phyloP scores from a whole-genome alignment of 2,888 invertebrate species.

The Suillia variegata region DNA sequence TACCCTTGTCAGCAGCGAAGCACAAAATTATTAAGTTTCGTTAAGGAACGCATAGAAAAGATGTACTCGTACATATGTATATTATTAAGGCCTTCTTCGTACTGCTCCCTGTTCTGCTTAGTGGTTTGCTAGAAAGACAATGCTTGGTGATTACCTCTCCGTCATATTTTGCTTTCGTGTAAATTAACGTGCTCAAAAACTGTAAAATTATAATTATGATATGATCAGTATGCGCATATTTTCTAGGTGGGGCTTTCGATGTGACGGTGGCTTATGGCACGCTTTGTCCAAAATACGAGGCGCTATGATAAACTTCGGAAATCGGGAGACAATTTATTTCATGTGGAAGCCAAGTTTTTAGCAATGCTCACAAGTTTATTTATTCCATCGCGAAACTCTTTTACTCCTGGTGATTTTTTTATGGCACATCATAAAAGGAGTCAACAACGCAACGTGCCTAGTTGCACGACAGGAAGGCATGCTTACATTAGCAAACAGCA shows the following conservation, averaged over 20 bases:
- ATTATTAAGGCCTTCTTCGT: too few relatives aligned
- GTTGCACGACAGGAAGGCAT: slow-evolving; percentile 8
- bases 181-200: slow-evolving; percentile 43
- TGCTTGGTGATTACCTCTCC: too few relatives aligned
- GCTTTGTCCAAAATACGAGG: not conserved
- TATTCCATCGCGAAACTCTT: too few relatives aligned
- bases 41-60: not conserved
- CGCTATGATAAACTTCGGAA: too few relatives aligned
- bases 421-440: too few relatives aligned
- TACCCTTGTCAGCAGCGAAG: not conserved
- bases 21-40: not conserved
- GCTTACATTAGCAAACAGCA: slow-evolving; percentile 14
- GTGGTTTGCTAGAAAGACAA: slow-evolving; percentile 11
- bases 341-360: too few relatives aligned
- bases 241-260: not conserved
- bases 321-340: too few relatives aligned
- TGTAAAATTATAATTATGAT: slow-evolving; percentile 46
- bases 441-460: slow-evolving; percentile 15
- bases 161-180: slow-evolving; percentile 10
- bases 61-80: too few relatives aligned
- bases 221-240: slow-evolving; percentile 22
- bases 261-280: slow-evolving; percentile 8
- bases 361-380: too few relatives aligned
- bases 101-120: slow-evolving; percentile 32
- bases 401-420: too few relatives aligned